These are phyloP conservation scores for Anisognathus igniventris DNA, from an alignment of 2,797 vertebrate genomes.

Conservation along the genomic window DNA sequence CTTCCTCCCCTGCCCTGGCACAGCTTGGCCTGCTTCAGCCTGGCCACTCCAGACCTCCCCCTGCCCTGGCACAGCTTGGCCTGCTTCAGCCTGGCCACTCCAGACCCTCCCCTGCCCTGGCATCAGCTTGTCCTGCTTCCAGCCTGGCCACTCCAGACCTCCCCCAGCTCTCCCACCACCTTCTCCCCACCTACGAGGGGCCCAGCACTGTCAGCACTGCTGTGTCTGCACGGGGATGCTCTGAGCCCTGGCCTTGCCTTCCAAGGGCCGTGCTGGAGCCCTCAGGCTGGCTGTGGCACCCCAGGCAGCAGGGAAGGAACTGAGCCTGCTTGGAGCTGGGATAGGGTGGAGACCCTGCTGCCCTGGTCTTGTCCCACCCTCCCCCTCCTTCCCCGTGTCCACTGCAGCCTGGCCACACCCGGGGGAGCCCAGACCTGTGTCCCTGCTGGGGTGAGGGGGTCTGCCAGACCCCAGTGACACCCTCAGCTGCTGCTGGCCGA, in stretches of 20 bases:
- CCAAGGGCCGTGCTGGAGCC: rapidly evolving
- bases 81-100: too few relatives aligned
- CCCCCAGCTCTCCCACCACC: not conserved
- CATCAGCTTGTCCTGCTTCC: too few relatives aligned
- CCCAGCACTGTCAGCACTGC: not conserved
- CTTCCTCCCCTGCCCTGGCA: not conserved
- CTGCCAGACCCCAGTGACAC: not conserved
- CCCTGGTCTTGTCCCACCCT: not conserved
- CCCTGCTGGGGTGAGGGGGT: not conserved
- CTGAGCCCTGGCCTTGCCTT: not conserved
- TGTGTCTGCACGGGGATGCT: rapidly evolving
- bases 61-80: not conserved
- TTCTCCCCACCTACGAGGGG: rapidly evolving
- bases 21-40: not conserved
- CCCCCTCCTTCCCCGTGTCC: not conserved
- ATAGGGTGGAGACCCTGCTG: rapidly evolving
- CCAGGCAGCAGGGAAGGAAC: not conserved
- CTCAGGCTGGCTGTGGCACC: rapidly evolving
- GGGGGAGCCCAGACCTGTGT: not conserved
- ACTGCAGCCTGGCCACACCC: not conserved
- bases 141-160: too few relatives aligned
- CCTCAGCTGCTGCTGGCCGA: not conserved
- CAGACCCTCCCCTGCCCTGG: too few relatives aligned
- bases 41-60: too few relatives aligned
- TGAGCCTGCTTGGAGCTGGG: rapidly evolving